These are phyloP conservation scores for Abscondita cerata DNA, from an alignment of 2,888 invertebrate genomes.

Conservation along the genomic window DNA sequence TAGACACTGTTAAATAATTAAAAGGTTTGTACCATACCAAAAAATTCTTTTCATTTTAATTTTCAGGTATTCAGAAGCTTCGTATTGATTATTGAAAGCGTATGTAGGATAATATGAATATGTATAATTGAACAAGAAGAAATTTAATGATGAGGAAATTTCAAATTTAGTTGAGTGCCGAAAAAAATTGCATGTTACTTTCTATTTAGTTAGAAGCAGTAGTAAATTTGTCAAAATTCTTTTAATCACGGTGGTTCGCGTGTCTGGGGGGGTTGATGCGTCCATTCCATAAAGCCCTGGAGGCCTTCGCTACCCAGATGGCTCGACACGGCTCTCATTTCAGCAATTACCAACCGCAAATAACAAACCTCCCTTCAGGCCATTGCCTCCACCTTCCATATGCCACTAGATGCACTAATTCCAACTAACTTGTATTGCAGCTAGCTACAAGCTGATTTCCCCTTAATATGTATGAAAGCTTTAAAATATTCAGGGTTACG, in stretches of 20 bases:
- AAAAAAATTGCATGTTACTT: slow-evolving; percentile 8
- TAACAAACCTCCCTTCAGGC: slow-evolving; percentile 36
- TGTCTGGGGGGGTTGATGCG: slow-evolving; percentile 20
- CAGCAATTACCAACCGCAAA: slow-evolving; percentile 39
- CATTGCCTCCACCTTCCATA: slow-evolving; percentile 36
- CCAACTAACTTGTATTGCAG: slow-evolving; percentile 25
- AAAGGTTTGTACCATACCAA: no score
- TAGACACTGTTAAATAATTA: no score
- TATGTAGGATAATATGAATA: no score
- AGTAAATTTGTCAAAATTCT: slow-evolving; percentile 50
- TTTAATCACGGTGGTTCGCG: slow-evolving; percentile 44
- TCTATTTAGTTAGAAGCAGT: slow-evolving; percentile 44
- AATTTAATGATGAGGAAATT: neutral
- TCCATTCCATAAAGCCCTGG: slow-evolving; percentile 22
- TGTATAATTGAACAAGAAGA: no score
- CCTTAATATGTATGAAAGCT: slow-evolving; percentile 8
- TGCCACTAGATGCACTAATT: slow-evolving; percentile 36
- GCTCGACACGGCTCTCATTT: slow-evolving; percentile 36
- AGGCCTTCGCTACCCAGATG: slow-evolving; percentile 39
- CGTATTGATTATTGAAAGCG: no score
- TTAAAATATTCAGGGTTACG: slow-evolving; percentile 9
- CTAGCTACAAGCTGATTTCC: slow-evolving; percentile 5
- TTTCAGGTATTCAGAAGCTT: no score
- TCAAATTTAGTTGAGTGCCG: slow-evolving; percentile 1
- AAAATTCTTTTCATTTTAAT: no score